These are phyloP conservation scores for Heliothis subflexa DNA, from an alignment of 1,140 invertebrate species.

Conservation along the genomic window DNA sequence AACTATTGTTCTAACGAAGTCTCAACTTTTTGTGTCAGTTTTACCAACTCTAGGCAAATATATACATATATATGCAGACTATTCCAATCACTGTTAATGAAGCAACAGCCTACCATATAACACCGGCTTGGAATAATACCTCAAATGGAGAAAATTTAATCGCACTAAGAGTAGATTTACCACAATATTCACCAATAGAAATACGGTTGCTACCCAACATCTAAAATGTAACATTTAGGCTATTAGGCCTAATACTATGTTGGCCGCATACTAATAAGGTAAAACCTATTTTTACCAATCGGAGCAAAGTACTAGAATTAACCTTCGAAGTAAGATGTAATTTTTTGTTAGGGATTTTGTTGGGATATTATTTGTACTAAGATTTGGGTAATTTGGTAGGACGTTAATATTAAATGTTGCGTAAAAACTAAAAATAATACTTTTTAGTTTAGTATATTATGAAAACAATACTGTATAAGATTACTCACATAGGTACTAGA, in stretches of 20 bases:
- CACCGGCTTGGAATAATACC: not conserved
- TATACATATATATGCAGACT: no score
- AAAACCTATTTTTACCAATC: slow-evolving; percentile 39
- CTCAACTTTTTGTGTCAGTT: no score
- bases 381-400: not conserved
- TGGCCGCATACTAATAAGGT: slow-evolving; percentile 30
- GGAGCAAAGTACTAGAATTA: slow-evolving; percentile 4
- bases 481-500: no score
- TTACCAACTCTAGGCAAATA: no score
- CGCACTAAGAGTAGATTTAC: slow-evolving; percentile 4
- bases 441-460: no score
- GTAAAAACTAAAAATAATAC: no score
- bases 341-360: slow-evolving; percentile 28
- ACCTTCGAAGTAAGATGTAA: slow-evolving; percentile 22
- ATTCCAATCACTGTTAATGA: not conserved
- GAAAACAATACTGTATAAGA: no score
- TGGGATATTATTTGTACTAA: not conserved
- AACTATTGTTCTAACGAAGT: no score
- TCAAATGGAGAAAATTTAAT: slow-evolving; percentile 31
- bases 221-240: slow-evolving; percentile 22
- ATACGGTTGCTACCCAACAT: slow-evolving; percentile 2
- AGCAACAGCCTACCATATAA: not conserved
- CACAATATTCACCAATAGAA: slow-evolving; percentile 9
- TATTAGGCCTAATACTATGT: slow-evolving; percentile 40
- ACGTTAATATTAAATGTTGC: no score